Conservation (phyloP, 2,113 vertebrate species). For the Calyptomena viridis region DNA sequence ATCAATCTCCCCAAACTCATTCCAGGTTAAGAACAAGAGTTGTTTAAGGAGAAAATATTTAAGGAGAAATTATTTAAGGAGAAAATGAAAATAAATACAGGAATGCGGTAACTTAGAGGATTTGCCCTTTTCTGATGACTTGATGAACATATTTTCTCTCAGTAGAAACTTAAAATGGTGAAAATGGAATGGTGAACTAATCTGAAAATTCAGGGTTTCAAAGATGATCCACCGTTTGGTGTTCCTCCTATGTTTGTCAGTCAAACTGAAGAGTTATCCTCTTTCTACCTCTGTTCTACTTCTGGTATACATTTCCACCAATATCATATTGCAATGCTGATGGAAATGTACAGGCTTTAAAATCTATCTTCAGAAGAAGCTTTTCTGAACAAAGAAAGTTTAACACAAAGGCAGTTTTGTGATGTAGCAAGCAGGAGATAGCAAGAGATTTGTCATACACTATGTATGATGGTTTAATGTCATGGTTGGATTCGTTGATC, state of each 20-base stretch:
- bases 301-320: not conserved
- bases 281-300: not conserved
- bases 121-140: not conserved
- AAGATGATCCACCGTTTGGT: not conserved
- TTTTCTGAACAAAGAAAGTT: not conserved
- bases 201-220: not conserved
- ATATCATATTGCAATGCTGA: not conserved
- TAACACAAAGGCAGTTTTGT: not conserved
- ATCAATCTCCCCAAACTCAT: not conserved
- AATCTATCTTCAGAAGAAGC: not conserved
- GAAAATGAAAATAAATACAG: not conserved
- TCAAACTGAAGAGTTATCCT: not conserved
- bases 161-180: not conserved
- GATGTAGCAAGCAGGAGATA: not conserved
- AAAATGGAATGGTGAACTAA: not conserved
- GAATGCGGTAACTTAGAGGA: not conserved
- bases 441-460: not conserved
- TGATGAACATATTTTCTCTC: not conserved
- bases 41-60: not conserved
- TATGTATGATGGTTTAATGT: not conserved
- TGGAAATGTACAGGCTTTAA: not conserved
- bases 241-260: not conserved
- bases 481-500: not conserved
- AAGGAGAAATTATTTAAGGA: not conserved
- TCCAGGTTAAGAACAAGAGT: not conserved